A percentile compares a stretch with the other conserved stretches of the same genome.
phyloP scores from a whole-genome alignment of 1,140 invertebrate genomes.

The Lasioglossum baleicum region DNA sequence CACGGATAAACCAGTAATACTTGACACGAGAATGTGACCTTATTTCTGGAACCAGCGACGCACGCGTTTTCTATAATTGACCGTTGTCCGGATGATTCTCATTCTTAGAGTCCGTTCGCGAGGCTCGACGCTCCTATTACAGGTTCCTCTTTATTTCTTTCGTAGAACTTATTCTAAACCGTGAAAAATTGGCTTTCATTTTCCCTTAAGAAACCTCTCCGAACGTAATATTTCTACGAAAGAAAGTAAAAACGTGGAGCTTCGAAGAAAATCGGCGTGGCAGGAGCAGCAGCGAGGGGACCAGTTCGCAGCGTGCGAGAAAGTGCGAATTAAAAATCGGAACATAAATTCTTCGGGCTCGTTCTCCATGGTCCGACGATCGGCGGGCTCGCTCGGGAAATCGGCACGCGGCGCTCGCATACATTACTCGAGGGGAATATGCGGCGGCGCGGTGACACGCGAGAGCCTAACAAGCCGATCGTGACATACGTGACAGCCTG shows the following conservation, averaged over 20 bases:
- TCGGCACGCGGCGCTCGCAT: slow-evolving; percentile 19
- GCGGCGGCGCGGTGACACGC: slow-evolving; percentile 13
- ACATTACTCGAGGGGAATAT: slow-evolving; percentile 19
- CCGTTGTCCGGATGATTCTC: too few species aligned
- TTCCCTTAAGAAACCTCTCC: too few species aligned
- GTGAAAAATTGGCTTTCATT: too few species aligned
- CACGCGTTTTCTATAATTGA: too few species aligned
- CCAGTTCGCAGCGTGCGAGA: neutral
- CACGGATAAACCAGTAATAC: slow-evolving; percentile 10
- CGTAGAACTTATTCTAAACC: too few species aligned
- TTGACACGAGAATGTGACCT: slow-evolving; percentile 10
- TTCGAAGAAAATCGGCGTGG: neutral
- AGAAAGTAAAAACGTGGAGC: too few species aligned
- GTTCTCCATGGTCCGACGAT: slow-evolving; percentile 8
- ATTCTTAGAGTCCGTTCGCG: too few species aligned
- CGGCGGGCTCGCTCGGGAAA: slow-evolving; percentile 6
- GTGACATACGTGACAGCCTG: slow-evolving; percentile 15
- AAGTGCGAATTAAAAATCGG: slow-evolving; percentile 9
- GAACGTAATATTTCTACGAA: too few species aligned
- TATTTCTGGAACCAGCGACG: slow-evolving; percentile 3
- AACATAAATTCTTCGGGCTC: neutral
- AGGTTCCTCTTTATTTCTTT: too few species aligned
- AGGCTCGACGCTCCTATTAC: too few species aligned
- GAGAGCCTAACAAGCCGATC: slow-evolving; percentile 25
- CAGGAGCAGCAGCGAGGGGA: neutral